Percentiles rank a stretch among this genome's conserved stretches.
These are phyloP conservation scores for Prenolepis imparis DNA, from an alignment of 2,888 invertebrate species.

Conservation along the genomic window DNA sequence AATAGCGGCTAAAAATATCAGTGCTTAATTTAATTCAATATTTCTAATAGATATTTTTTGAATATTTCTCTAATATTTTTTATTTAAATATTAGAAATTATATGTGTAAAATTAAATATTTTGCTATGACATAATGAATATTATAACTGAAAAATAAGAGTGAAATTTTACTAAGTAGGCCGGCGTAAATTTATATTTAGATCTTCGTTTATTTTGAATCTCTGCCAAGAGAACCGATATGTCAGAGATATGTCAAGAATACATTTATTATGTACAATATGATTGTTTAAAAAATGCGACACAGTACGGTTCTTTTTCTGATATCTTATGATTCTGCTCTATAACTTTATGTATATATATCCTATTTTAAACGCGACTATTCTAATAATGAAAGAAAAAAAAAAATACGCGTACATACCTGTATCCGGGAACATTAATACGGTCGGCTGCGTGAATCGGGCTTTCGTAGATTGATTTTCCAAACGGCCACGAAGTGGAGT, in stretches of 20 bases:
- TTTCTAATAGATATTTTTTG: not conserved
- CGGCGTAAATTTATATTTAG: constrained; percentile 17
- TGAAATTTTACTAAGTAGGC: constrained; percentile 35
- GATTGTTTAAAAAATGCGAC: not conserved
- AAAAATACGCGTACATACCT: constrained; percentile 85
- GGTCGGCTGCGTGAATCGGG: constrained; percentile 92
- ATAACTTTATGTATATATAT: not conserved
- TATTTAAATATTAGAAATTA: not conserved
- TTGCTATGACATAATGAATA: not conserved
- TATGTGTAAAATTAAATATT: not conserved
- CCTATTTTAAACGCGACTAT: not conserved
- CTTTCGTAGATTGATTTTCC: constrained; percentile 96
- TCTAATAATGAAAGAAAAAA: not conserved
- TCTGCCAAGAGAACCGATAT: constrained; percentile 20
- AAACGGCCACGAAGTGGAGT: constrained; percentile 91
- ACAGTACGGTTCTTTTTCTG: not conserved
- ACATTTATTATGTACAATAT: not conserved
- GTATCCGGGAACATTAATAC: constrained; percentile 95
- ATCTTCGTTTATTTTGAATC: constrained; percentile 14
- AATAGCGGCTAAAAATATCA: not conserved
- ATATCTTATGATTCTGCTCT: not conserved
- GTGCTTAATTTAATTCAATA: not conserved
- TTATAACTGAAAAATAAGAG: constrained; percentile 26
- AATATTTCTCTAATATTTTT: not conserved
- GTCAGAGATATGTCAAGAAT: not conserved